phyloP scores from a whole-genome alignment of 2,113 vertebrate species.

The Takifugu flavidus region DNA sequence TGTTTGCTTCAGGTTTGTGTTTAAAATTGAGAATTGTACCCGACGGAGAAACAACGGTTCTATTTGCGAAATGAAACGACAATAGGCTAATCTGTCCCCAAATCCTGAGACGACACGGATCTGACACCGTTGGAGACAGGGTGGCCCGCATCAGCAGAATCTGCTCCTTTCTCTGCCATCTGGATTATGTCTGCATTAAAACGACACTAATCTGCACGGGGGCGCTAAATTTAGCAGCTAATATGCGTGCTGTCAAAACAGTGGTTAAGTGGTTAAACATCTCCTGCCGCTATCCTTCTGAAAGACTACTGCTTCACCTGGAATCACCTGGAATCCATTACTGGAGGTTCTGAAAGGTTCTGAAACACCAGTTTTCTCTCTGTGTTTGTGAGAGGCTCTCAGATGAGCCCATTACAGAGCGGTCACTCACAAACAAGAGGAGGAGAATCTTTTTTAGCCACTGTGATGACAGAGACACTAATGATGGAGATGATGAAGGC shows the following conservation, averaged over 20 bases:
- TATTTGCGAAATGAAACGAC: constrained; percentile 36
- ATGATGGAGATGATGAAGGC: constrained; percentile 1
- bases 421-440: constrained; percentile 32
- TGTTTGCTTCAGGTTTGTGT: constrained; percentile 37
- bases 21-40: constrained; percentile 37
- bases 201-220: not conserved
- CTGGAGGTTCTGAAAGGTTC: constrained; percentile 35
- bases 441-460: constrained; percentile 30
- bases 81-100: constrained; percentile 28
- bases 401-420: constrained; percentile 42
- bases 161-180: not conserved
- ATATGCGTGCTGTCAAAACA: no score
- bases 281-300: no score
- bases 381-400: constrained; percentile 48
- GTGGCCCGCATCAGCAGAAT: constrained; percentile 13
- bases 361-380: constrained; percentile 39
- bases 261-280: no score
- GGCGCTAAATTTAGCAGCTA: not conserved
- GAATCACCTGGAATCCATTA: constrained; percentile 7
- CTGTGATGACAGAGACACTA: not conserved
- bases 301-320: not conserved
- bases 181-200: not conserved
- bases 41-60: constrained; percentile 5
- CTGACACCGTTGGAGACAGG: constrained; percentile 18
- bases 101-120: constrained; percentile 34